phyloP scores from a whole-genome alignment of 2,113 vertebrate species.

The Eudyptes chrysolophus region DNA sequence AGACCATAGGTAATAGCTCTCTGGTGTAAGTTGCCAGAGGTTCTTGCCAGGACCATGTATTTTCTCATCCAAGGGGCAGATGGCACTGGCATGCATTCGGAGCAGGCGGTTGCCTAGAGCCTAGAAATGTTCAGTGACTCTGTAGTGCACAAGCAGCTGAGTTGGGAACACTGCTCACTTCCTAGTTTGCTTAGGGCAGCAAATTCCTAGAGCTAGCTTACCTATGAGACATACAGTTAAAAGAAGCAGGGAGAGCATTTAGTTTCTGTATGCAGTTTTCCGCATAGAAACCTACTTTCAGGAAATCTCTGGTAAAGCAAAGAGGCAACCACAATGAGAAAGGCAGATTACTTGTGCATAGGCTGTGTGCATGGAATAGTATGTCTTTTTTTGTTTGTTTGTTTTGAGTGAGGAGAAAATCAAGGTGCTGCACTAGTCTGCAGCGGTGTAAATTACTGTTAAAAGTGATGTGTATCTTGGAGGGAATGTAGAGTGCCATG shows the following conservation, averaged over 20 bases:
- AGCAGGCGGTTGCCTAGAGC: neutral
- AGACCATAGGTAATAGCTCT: neutral
- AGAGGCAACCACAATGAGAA: neutral
- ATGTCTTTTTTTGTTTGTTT: neutral
- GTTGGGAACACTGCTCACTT: neutral
- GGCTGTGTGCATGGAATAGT: neutral
- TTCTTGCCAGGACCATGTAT: neutral
- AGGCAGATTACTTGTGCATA: neutral
- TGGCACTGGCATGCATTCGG: neutral
- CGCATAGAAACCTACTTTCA: neutral
- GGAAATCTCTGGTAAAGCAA: neutral
- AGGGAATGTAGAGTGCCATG: neutral
- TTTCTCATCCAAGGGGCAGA: neutral
- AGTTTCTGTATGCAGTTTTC: neutral
- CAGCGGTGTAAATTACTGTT: neutral
- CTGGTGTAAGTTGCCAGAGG: neutral
- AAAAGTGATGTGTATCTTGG: neutral
- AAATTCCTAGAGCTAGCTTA: neutral
- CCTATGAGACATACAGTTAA: neutral
- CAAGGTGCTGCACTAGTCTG: neutral
- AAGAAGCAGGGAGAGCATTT: rapidly evolving
- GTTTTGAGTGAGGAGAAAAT: neutral
- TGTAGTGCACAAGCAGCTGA: neutral
- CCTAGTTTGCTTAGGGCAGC: neutral
- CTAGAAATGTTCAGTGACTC: neutral